Base-by-base conservation (phyloP, 1,140 invertebrate species). In the Hyles vespertilio region DNA sequence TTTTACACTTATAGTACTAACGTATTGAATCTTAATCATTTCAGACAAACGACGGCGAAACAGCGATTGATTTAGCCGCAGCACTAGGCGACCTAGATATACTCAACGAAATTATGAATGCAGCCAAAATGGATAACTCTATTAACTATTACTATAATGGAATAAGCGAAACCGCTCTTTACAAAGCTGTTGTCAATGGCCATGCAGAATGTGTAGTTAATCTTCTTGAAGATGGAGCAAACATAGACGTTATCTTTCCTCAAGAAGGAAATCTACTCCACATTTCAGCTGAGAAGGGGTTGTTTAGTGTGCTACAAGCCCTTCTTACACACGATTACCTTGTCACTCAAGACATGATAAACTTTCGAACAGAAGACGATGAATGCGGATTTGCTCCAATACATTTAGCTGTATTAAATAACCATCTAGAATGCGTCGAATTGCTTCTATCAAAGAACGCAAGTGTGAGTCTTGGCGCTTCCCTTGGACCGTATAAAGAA, bases 341-440 rank as follows among this genome's bases (percentile, higher is more conserved):
- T 60, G 52, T 66, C 11, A 70, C 65, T 11, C 33, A 63, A 57
- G 51, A 33, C 32, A 74, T 79, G 77, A 77, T 84, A 50, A 81
- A 83, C 61, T 58, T 67, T 11, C 51, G 77, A 65, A 81, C 72
- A 43, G 61, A 63, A 3, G 75, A 79, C 6, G 66, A 69, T 58
- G 61, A 72, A 68, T 22, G 22, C 22, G 90, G 89, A n/a, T 80
- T 88, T 61, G 90, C 93, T 2, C 91, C 94, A 0, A 82, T 95
- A 33, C 94, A 95, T 87, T 89, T 93, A 32, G 94, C 94, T 11
- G 93, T 93, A 3, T 82, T 88, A 44, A 91, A 92, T 69, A 94
- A 94, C 33, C 91, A 93, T 69, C 68, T 90, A 5, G 90, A 91
- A 3, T 92, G 94, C 47, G 85, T 94, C 4, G 89, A 93, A 67